phyloP scores from a whole-genome alignment of 2,888 invertebrate genomes.

The Parnassius orleans region DNA sequence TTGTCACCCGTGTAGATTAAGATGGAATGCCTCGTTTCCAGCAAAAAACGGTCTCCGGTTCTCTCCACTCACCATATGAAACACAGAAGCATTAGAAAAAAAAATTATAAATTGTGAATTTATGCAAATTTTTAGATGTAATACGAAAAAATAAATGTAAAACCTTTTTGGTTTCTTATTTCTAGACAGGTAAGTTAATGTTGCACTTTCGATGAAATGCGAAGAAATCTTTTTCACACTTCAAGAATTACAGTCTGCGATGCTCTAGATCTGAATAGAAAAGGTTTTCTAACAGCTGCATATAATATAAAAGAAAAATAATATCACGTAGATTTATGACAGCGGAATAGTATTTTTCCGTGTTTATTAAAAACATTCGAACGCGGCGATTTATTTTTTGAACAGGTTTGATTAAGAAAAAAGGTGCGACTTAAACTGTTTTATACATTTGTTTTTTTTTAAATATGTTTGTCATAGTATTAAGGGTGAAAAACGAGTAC shows the following conservation, averaged over 20 bases:
- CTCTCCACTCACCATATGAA: no score
- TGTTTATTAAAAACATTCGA: background rate
- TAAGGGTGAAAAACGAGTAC: no score
- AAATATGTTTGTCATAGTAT: background rate
- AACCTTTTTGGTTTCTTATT: background rate
- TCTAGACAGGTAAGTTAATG: no score
- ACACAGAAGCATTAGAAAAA: no score
- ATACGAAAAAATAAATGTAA: background rate
- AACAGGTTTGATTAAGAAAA: background rate
- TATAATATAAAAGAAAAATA: background rate
- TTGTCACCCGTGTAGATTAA: no score
- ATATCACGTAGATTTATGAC: constrained; percentile 1
- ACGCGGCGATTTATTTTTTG: background rate
- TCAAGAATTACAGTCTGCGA: constrained; percentile 3
- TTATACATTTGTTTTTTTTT: background rate
- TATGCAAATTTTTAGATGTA: no score
- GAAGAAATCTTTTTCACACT: constrained; percentile 3
- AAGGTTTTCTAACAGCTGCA: constrained; percentile 7
- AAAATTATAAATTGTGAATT: no score
- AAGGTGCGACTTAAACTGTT: background rate
- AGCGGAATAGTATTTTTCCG: background rate
- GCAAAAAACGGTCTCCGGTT: no score
- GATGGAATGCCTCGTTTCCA: no score
- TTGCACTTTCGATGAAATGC: background rate
- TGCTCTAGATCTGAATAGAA: constrained; percentile 3